A percentile compares a stretch with the other conserved stretches of the same genome.
Conservation (phyloP, 2,113 vertebrate species). For the Microtus richardsoni region DNA sequence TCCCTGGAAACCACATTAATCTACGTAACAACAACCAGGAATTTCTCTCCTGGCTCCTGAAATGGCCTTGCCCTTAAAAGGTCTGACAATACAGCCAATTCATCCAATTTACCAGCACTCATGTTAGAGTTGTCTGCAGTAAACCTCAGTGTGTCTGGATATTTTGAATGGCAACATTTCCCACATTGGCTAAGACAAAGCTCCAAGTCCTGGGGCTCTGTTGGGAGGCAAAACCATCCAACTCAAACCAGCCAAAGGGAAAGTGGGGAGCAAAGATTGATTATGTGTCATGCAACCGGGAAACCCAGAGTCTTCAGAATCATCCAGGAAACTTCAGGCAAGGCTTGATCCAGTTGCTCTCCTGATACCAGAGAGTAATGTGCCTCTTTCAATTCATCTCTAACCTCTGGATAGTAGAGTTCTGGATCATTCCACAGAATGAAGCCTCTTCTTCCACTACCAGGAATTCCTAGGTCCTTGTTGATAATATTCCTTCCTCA, state of each 20-base stretch:
- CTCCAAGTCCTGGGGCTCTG: background rate
- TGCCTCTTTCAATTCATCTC: background rate
- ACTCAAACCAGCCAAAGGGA: background rate
- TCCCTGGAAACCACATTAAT: constrained; percentile 7
- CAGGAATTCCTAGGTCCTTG: background rate
- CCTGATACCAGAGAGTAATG: background rate
- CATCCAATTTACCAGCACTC: background rate
- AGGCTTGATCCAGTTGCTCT: background rate
- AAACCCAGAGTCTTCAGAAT: background rate
- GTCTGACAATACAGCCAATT: background rate
- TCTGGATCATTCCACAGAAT: background rate
- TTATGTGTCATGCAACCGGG: background rate
- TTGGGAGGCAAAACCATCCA: background rate
- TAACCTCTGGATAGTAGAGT: background rate
- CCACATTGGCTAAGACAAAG: background rate
- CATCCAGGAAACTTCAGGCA: background rate
- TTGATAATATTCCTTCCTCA: background rate
- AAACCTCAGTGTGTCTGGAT: constrained; percentile 12
- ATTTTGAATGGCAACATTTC: background rate
- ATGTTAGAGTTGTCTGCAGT: background rate
- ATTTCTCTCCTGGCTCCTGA: background rate
- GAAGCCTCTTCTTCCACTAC: background rate
- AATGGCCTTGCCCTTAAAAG: constrained; percentile 21
- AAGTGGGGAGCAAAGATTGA: background rate
- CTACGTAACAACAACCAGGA: background rate